Conservation (phyloP, 1,140 invertebrate species). For the Cephus cinctus region DNA sequence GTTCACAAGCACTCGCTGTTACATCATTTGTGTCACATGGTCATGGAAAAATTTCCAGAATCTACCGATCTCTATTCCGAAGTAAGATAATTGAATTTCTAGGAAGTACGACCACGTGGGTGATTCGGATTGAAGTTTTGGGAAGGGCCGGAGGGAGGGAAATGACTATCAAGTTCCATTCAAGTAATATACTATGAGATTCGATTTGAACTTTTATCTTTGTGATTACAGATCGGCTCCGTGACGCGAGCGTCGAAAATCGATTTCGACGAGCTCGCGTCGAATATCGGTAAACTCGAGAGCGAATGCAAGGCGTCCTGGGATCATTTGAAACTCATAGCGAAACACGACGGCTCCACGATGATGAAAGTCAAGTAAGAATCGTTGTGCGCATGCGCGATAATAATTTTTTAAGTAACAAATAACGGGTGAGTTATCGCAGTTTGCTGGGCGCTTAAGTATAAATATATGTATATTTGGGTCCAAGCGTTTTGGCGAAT, state of each 20-base stretch:
- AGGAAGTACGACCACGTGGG: neutral
- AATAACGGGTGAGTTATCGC: neutral
- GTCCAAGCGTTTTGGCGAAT: no score
- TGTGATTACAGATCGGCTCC: conserved; percentile 72
- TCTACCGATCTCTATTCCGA: conserved; percentile 97
- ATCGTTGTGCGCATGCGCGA: no score
- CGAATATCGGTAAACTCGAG: conserved; percentile 87
- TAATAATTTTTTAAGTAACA: neutral
- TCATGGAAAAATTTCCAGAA: conserved; percentile 94
- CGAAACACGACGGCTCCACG: conserved; percentile 91
- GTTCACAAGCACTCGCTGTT: conserved; percentile 97
- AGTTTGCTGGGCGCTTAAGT: neutral
- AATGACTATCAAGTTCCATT: conserved; percentile 1
- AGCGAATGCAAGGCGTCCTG: conserved; percentile 95
- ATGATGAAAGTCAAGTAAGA: conserved; percentile 82
- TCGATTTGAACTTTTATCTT: conserved; percentile 23
- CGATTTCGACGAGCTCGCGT: conserved; percentile 85
- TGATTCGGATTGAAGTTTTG: neutral
- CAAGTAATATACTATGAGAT: conserved; percentile 23
- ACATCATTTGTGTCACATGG: conserved; percentile 96
- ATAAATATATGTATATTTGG: no score
- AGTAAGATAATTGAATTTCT: conserved; percentile 55
- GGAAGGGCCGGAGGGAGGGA: neutral
- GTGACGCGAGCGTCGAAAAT: conserved; percentile 91
- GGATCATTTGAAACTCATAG: conserved; percentile 94